These are phyloP conservation scores for Pseudomyrmex concolor DNA, from an alignment of 1,140 invertebrate species.

Conservation along the genomic window DNA sequence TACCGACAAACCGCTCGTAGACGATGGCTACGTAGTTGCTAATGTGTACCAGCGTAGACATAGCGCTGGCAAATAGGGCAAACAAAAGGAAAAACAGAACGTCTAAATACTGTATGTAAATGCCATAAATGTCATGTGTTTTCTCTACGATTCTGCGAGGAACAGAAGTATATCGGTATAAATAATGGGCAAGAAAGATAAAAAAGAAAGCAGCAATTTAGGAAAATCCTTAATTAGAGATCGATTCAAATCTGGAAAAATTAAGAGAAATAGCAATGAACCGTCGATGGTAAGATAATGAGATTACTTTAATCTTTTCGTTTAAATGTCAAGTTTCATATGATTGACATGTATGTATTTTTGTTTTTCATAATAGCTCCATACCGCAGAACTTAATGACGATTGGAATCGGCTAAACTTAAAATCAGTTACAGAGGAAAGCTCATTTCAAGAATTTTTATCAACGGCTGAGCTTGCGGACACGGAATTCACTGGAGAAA, in stretches of 20 bases:
- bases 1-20: no score
- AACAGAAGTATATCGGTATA: not conserved
- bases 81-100: not conserved
- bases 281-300: conserved; percentile 80
- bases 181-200: conserved; percentile 75
- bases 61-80: no score
- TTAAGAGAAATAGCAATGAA: conserved; percentile 87
- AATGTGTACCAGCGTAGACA: no score
- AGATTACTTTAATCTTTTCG: conserved; percentile 33
- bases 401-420: conserved; percentile 96
- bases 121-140: not conserved
- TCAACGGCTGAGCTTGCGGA: conserved; percentile 96
- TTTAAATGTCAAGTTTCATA: not conserved
- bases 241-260: conserved; percentile 88
- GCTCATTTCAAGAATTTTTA: conserved; percentile 97
- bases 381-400: conserved; percentile 95
- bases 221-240: conserved; percentile 92
- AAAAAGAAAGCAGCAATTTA: conserved; percentile 86
- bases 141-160: not conserved
- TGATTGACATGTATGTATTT: not conserved
- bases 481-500: conserved; percentile 96
- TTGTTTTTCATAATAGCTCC: conserved; percentile 88
- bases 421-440: conserved; percentile 98
- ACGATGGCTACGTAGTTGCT: no score
- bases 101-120: not conserved